Conservation (phyloP, 1,140 invertebrate genomes). For the Caerostris darwini region DNA sequence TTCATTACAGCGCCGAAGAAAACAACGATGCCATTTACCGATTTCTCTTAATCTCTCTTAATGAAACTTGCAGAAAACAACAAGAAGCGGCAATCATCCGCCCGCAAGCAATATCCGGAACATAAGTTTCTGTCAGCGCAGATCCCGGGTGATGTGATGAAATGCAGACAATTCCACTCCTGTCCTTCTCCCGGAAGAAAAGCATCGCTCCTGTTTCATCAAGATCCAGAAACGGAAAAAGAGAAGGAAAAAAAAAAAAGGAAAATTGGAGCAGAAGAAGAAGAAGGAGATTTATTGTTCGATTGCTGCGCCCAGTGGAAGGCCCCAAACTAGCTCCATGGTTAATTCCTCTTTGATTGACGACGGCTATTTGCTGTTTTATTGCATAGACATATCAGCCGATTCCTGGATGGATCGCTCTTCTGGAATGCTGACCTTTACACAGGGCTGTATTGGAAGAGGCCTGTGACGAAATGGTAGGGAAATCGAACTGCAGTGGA, state of each 20-base stretch:
- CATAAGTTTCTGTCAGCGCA: slow-evolving; percentile 14
- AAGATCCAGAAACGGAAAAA: neutral
- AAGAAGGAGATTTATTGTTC: slow-evolving; percentile 2
- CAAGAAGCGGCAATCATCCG: neutral
- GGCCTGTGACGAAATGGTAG: neutral
- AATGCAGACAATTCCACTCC: neutral
- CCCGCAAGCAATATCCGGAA: neutral
- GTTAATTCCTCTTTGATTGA: slow-evolving; percentile 32
- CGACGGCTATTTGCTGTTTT: slow-evolving; percentile 1
- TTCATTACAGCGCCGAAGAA: too few relatives aligned
- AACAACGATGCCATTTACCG: too few relatives aligned
- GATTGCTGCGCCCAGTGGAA: neutral
- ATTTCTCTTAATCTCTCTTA: too few relatives aligned
- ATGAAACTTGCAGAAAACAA: too few relatives aligned
- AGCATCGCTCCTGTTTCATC: neutral
- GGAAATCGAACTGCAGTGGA: too few relatives aligned
- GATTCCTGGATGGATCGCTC: neutral
- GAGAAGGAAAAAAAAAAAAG: neutral
- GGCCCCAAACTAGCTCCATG: neutral
- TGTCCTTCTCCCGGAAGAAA: neutral
- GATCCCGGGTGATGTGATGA: neutral
- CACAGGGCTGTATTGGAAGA: neutral
- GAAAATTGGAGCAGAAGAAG: neutral
- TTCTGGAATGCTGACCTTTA: neutral
- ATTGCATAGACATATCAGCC: slow-evolving; percentile 15